Evolutionary conservation across 2,888 invertebrate genomes (phyloP).

Genomic region (Drosophila leonis): DNA sequence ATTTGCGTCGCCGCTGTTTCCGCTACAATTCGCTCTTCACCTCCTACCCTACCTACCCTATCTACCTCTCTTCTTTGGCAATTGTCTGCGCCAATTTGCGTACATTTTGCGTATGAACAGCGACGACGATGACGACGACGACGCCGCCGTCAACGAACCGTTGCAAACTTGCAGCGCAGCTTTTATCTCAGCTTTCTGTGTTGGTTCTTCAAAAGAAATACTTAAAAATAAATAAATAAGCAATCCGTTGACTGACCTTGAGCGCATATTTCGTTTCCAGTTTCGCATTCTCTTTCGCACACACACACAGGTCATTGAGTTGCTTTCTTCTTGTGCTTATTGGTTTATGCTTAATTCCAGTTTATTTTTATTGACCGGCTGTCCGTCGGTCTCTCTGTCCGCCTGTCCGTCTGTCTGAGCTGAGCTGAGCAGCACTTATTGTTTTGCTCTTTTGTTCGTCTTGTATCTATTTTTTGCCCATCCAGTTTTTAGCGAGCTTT

Average conservation of each 20-base stretch:
- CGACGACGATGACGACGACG: slow-evolving; percentile 14
- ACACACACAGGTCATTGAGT: slow-evolving; percentile 41
- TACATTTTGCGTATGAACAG: slow-evolving; percentile 52
- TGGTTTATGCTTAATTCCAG: slow-evolving; percentile 78
- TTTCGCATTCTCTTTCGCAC: slow-evolving; percentile 54
- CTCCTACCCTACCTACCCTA: slow-evolving; percentile 2
- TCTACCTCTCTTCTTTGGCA: slow-evolving; percentile 17
- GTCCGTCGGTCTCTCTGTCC: slow-evolving; percentile 1
- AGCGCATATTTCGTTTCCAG: slow-evolving; percentile 75
- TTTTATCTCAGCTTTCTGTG: slow-evolving; percentile 57
- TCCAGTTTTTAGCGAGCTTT: slow-evolving; percentile 21
- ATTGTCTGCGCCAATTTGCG: slow-evolving; percentile 56
- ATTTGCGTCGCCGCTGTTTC: slow-evolving; percentile 71
- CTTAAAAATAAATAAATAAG: slow-evolving; percentile 32
- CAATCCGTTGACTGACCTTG: slow-evolving; percentile 83
- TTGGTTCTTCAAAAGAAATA: slow-evolving; percentile 46
- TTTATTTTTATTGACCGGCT: slow-evolving; percentile 69
- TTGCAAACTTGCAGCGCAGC: slow-evolving; percentile 55
- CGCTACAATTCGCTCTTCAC: slow-evolving; percentile 47
- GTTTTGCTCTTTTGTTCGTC: slow-evolving; percentile 17
- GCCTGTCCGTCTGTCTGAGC: slow-evolving; percentile 12
- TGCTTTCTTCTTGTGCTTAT: slow-evolving; percentile 66
- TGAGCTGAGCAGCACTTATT: slow-evolving; percentile 37
- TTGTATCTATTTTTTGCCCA: slow-evolving; percentile 31
- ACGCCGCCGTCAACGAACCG: slow-evolving; percentile 18